These are phyloP conservation scores for Melanotaenia boesemani DNA, from an alignment of 2,797 vertebrate species.

Conservation along the genomic window DNA sequence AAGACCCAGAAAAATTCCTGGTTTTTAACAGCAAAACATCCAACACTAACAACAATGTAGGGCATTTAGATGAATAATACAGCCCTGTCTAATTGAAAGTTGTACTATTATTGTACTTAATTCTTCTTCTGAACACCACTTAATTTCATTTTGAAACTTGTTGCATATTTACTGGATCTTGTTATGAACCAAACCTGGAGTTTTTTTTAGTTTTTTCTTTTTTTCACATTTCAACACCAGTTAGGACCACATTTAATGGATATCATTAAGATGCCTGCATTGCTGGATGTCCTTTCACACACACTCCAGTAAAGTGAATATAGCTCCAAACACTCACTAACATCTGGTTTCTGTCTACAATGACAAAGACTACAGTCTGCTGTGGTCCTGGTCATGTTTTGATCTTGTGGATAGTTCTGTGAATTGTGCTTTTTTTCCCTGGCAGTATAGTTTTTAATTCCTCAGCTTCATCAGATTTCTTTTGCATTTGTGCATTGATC, in stretches of 20 bases:
- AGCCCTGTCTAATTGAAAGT: not conserved
- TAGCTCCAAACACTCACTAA: not conserved
- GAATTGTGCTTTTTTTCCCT: not conserved
- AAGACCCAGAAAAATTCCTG: not conserved
- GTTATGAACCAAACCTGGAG: not conserved
- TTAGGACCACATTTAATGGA: conserved; percentile 1
- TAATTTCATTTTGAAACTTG: not conserved
- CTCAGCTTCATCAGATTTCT: too few species aligned
- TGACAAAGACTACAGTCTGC: not conserved
- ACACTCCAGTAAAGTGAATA: not conserved
- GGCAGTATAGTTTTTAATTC: not conserved
- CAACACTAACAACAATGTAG: not conserved
- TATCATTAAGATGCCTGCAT: not conserved
- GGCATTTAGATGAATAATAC: not conserved
- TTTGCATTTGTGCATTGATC: not conserved
- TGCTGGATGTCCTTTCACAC: not conserved
- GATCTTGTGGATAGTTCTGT: not conserved
- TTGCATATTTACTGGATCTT: not conserved
- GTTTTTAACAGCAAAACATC: not conserved
- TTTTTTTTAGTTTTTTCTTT: too few species aligned
- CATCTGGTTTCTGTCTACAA: conserved; percentile 1
- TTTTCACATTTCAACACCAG: not conserved
- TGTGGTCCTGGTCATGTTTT: not conserved
- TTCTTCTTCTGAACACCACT: not conserved
- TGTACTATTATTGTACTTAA: too few species aligned